Evolutionary conservation across 2,113 vertebrate genomes (phyloP).

Genomic region (Takifugu bimaculatus): DNA sequence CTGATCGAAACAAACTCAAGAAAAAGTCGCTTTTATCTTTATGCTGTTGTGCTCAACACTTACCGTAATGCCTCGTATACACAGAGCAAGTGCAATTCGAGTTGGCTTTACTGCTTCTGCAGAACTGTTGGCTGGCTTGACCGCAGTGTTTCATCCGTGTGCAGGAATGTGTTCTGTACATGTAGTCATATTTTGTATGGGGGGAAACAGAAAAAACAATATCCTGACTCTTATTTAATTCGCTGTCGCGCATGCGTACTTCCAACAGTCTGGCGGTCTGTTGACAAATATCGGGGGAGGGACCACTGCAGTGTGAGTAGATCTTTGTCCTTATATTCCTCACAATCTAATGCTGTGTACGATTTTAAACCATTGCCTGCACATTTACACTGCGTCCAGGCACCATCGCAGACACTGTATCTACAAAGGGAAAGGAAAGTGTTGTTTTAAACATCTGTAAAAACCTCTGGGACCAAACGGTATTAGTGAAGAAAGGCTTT

Average conservation of each 20-base stretch:
- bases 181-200: too few relatives aligned
- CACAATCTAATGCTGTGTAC: background rate
- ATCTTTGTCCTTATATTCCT: conserved; percentile 49
- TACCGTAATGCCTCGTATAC: too few relatives aligned
- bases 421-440: background rate
- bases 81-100: too few relatives aligned
- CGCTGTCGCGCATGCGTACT: conserved; percentile 49
- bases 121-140: too few relatives aligned
- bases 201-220: background rate
- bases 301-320: conserved; percentile 60
- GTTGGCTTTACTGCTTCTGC: too few relatives aligned
- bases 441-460: conserved; percentile 53
- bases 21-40: too few relatives aligned
- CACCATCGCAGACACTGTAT: rapidly evolving
- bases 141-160: too few relatives aligned
- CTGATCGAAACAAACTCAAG: too few relatives aligned
- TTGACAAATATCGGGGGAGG: conserved; percentile 67
- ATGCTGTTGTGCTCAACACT: too few relatives aligned
- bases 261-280: conserved; percentile 2
- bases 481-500: conserved; percentile 9
- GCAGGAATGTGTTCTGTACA: too few relatives aligned
- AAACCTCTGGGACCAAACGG: conserved; percentile 50
- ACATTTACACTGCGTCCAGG: rapidly evolving
- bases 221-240: background rate
- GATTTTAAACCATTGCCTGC: rapidly evolving